Evolutionary conservation across 2,888 invertebrate genomes (phyloP), one percentile per base, ranked within the genome.

Genomic region (Dermolepida albohirtum): DNA sequence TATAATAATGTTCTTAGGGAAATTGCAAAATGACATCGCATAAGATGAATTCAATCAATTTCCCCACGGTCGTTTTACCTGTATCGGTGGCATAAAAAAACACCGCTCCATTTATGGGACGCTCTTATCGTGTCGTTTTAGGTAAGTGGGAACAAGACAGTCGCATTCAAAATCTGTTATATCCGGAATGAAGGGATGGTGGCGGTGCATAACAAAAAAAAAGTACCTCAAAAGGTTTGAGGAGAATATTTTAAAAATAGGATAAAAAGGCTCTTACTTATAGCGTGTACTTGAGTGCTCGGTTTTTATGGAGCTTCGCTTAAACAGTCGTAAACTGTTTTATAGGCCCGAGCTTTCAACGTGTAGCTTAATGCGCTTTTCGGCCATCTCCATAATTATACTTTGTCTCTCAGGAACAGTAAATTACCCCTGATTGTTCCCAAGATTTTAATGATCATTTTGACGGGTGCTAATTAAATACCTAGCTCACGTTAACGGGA

Each of bases 311-410:
- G 70, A 70, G 76, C 77, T 76, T 75, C 76, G 76, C 78, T 79
- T 78, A 79, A 80, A 80, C 76, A 80, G 78, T 80, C 80, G 79
- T 81, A 81, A 81, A 81, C 78, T 73, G 79, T 80, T 81, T 81
- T 80, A 81, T 81, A 80, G 80, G 79, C 79, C 70, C 73, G 78
- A 76, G 80, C 81, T 81, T 81, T 81, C 79, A 80, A 75, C 80
- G 78, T 79, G 79, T 78, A 79, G 75, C 78, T 77, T 78, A 80
- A 80, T 79, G 79, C 75, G 77, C 79, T 77, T 74, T 76, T 74
- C 78, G 78, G 74, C 79, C 77, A 79, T 81, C 77, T 78, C 75
- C 78, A 78, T 80, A 81, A 81, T 81, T 80, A 80, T 78, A 79
- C 78, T 78, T 78, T 78, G 78, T 78, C 79, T 78, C 79, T 72